These are phyloP conservation scores for Diogma glabrata DNA, from an alignment of 2,888 invertebrate species.

Conservation along the genomic window DNA sequence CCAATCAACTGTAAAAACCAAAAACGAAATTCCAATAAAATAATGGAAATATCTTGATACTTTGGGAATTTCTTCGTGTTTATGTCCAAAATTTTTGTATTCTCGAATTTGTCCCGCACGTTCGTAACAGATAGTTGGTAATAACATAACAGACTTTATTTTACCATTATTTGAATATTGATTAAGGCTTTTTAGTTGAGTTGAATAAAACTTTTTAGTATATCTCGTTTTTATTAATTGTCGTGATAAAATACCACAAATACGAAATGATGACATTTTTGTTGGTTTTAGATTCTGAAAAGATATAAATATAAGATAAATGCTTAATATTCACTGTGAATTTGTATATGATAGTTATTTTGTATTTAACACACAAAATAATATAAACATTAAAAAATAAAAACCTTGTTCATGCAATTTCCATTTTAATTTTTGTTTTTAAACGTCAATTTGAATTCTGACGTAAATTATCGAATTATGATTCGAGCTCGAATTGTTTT, in stretches of 20 bases:
- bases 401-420: no score
- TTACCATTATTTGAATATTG: not conserved
- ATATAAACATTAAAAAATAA: no score
- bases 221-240: not conserved
- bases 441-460: no score
- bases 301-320: no score
- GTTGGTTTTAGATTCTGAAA: no score
- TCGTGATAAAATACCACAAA: conserved; percentile 4
- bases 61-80: conserved; percentile 32
- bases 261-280: conserved; percentile 8
- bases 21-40: conserved; percentile 31
- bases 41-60: conserved; percentile 37
- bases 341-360: no score
- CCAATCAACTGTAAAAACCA: conserved; percentile 35
- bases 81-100: conserved; percentile 46
- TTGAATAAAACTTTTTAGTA: no score
- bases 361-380: no score
- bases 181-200: not conserved
- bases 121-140: not conserved
- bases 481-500: no score
- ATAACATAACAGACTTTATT: not conserved
- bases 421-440: no score
- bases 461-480: no score
- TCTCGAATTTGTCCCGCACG: conserved; percentile 22
- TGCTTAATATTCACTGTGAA: no score